Evolutionary conservation across 2,888 invertebrate genomes (phyloP), one percentile per base, ranked within the genome.

Genomic region (Macrophya annulata): DNA sequence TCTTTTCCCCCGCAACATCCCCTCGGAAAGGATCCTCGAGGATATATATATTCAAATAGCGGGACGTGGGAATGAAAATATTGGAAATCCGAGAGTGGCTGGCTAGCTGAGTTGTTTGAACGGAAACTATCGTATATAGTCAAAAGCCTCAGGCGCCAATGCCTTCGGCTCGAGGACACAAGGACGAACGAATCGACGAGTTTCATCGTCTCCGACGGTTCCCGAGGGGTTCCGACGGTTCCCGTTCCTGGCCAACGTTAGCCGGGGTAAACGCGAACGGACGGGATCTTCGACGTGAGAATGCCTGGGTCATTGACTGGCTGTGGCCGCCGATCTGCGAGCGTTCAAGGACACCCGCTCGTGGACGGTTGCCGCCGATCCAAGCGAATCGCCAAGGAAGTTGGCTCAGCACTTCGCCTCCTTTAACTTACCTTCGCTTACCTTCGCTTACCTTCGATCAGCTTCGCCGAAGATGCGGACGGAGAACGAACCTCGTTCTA

Each of bases 311-410:
- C 93, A 93, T 93, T 93, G 93, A 93, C 93, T 93, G 92, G 90
- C 90, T 89, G 91, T 92, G 91, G 90, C 91, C 92, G 92, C 87
- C 92, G 92, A 92, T 92, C 92, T 90, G 92, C 92, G 92, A 92
- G 92, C 90, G 91, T 93, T 92, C 93, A 93, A 93, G 93, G 93
- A 93, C 93, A 93, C 90, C 93, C 90, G 91, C 92, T 90, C 90
- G 77, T 55, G 81, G 81, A 81, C 81, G 59, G 62, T 81, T 81
- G 68, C 83, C 81, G 62, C 83, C 62, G 81, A 83, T 83, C 83
- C 83, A 71, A 83, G 68, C 83, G 83, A 83, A 83, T 68, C 83
- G 83, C 83, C 37, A n/a, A 71, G 51, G 83, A 48, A 83, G 48
- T 62, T 68, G 45, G 45, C 85, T 51, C 85, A 84, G 87, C 86